phyloP scores from a whole-genome alignment of 2,797 vertebrate species.

The Lutjanus campechanus region DNA sequence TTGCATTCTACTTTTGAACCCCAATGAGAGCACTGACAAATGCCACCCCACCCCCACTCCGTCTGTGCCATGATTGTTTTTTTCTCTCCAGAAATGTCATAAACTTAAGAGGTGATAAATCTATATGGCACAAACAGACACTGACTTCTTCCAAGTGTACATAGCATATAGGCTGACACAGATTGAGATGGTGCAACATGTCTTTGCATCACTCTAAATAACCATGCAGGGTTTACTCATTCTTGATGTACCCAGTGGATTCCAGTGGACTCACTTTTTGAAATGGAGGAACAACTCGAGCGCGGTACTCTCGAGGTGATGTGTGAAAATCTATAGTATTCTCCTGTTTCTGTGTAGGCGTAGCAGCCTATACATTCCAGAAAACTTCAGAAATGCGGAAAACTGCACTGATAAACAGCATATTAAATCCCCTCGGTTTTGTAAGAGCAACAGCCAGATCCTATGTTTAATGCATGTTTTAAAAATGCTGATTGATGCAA shows the following conservation, averaged over 20 bases:
- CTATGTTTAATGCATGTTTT: conserved; percentile 56
- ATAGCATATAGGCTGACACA: conserved; percentile 79
- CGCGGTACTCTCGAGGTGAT: conserved; percentile 6
- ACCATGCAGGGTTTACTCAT: conserved; percentile 21
- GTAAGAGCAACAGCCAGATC: conserved; percentile 44
- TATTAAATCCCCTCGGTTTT: conserved; percentile 45
- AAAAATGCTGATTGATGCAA: conserved; percentile 52
- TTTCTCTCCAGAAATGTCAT: conserved; percentile 83
- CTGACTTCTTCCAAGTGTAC: conserved; percentile 77
- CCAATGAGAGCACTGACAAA: conserved; percentile 86
- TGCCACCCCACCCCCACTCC: conserved; percentile 88
- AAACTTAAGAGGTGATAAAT: conserved; percentile 82
- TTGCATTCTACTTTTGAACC: conserved; percentile 88
- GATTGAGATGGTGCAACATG: conserved; percentile 78
- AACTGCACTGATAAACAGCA: conserved; percentile 47
- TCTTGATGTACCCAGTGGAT: conserved; percentile 34
- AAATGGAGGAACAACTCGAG: conserved; percentile 29
- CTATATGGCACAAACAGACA: conserved; percentile 83
- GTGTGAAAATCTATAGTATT: conserved; percentile 43
- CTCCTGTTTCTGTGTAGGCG: conserved; percentile 42
- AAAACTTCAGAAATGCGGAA: conserved; percentile 32
- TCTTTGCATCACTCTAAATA: conserved; percentile 72
- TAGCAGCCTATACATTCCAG: conserved; percentile 22
- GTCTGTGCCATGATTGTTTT: conserved; percentile 87
- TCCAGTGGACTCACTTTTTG: conserved; percentile 24